These are phyloP conservation scores for Tigriopus japonicus DNA, from an alignment of 1,140 invertebrate species.

Conservation along the genomic window DNA sequence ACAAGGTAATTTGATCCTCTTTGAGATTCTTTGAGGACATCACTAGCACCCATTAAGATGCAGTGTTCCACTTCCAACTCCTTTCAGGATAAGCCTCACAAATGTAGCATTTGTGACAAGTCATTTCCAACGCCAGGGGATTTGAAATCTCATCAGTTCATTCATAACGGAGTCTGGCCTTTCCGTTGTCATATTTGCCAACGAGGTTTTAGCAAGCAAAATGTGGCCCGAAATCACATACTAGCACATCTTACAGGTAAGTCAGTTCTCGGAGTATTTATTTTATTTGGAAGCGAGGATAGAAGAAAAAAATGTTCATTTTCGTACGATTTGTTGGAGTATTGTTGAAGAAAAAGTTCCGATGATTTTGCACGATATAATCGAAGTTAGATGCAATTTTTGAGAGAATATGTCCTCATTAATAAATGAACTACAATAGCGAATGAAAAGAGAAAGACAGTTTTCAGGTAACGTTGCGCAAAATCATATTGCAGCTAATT, in stretches of 20 bases:
- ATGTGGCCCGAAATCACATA: constrained; percentile 27
- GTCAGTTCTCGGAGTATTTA: background rate
- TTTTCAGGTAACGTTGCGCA: too few relatives aligned
- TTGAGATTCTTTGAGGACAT: background rate
- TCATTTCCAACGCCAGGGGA: constrained; percentile 20
- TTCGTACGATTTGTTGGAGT: too few relatives aligned
- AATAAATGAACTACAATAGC: too few relatives aligned
- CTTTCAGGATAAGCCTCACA: constrained; percentile 18
- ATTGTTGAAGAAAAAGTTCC: too few relatives aligned
- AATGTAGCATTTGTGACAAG: constrained; percentile 16
- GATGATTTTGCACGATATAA: too few relatives aligned
- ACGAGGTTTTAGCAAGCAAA: constrained; percentile 29
- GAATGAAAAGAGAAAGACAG: too few relatives aligned
- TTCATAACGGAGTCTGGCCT: constrained; percentile 29
- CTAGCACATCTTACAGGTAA: background rate
- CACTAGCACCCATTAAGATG: background rate
- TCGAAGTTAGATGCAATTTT: too few relatives aligned
- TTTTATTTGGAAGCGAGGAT: too few relatives aligned
- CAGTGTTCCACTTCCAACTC: background rate
- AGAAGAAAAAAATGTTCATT: too few relatives aligned
- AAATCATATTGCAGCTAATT: too few relatives aligned
- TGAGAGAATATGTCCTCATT: too few relatives aligned
- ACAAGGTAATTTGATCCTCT: constrained; percentile 49
- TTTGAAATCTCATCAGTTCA: constrained; percentile 21
- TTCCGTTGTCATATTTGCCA: constrained; percentile 26